These are phyloP conservation scores for Theretra japonica DNA, from an alignment of 2,888 invertebrate genomes.

Conservation along the genomic window DNA sequence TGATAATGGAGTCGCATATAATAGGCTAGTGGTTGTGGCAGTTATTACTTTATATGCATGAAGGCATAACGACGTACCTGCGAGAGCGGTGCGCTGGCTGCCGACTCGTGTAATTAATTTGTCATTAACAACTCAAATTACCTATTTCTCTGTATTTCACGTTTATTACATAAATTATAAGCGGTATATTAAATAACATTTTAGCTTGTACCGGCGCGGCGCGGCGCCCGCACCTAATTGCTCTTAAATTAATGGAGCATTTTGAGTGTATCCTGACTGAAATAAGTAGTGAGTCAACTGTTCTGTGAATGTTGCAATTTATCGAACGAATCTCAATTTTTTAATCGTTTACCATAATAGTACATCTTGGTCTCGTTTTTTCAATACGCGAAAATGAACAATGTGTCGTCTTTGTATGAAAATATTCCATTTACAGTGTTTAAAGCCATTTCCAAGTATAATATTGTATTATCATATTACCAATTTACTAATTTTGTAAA, in stretches of 20 bases:
- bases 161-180: constrained; percentile 25
- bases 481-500: too few species aligned
- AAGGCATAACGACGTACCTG: constrained; percentile 64
- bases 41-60: constrained; percentile 76
- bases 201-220: constrained; percentile 5
- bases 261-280: neutral
- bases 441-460: neutral
- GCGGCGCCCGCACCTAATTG: constrained; percentile 3
- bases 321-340: too few species aligned
- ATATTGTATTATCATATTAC: neutral
- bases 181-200: constrained; percentile 18
- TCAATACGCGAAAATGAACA: too few species aligned
- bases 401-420: neutral
- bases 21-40: constrained; percentile 58
- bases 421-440: neutral
- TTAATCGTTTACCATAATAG: too few species aligned
- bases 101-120: constrained; percentile 68
- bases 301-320: too few species aligned
- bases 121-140: constrained; percentile 58
- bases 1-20: constrained; percentile 50
- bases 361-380: too few species aligned
- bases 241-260: constrained; percentile 9
- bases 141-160: constrained; percentile 42
- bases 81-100: constrained; percentile 50
- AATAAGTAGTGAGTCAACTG: neutral